Evolutionary conservation across 1,140 invertebrate genomes (phyloP).

Genomic region (Theocolax elegans): DNA sequence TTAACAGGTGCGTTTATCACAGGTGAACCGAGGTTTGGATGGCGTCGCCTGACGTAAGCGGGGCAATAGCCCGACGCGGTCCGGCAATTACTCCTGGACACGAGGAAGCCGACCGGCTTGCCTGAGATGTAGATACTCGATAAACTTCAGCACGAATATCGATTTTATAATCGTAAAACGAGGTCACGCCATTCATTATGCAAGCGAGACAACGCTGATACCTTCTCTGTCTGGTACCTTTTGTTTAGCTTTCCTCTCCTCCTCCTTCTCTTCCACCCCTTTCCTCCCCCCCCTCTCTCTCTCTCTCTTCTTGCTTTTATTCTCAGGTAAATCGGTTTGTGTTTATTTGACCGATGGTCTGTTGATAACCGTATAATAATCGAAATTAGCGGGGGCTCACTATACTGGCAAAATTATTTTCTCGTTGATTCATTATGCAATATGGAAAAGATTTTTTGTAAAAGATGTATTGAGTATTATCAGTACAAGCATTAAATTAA

Average conservation of each 20-base stretch:
- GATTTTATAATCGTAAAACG: conserved; percentile 55
- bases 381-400: too few species aligned
- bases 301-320: neutral
- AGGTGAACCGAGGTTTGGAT: neutral
- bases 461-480: too few species aligned
- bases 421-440: too few species aligned
- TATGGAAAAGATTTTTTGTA: too few species aligned
- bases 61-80: conserved; percentile 2
- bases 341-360: neutral
- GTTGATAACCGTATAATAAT: too few species aligned
- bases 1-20: conserved; percentile 30
- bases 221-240: too few species aligned
- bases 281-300: neutral
- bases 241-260: too few species aligned
- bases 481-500: too few species aligned
- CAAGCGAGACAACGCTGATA: neutral
- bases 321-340: neutral
- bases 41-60: conserved; percentile 9
- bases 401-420: too few species aligned
- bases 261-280: neutral
- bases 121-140: conserved; percentile 51
- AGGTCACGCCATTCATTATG: conserved; percentile 46
- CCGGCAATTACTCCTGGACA: conserved; percentile 27
- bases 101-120: neutral
- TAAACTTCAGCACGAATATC: conserved; percentile 52